Evolutionary conservation across 2,113 vertebrate species (phyloP).

Genomic region (Paradoxurus hermaphroditus): DNA sequence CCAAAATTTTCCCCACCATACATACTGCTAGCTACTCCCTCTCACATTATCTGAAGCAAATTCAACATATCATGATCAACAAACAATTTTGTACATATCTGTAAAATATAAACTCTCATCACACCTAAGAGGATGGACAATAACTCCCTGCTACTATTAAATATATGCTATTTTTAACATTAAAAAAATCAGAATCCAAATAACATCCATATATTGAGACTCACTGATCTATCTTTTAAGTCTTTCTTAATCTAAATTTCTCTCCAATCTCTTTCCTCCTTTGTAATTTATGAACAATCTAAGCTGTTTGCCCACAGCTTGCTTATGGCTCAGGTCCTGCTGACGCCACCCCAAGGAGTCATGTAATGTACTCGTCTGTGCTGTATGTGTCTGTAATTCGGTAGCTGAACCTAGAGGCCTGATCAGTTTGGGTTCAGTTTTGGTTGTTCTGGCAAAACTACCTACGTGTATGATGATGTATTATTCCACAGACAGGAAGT

Average conservation of each 20-base stretch:
- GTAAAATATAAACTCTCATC: conserved; percentile 1
- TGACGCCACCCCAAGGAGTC: neutral
- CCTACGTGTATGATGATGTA: neutral
- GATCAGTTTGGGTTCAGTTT: neutral
- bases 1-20: neutral
- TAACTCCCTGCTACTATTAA: conserved; percentile 11
- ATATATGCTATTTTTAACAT: neutral
- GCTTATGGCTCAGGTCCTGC: neutral
- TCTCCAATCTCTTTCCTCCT: neutral
- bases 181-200: neutral
- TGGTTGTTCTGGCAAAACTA: neutral
- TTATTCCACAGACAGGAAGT: neutral
- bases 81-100: neutral
- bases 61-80: neutral
- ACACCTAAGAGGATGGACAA: neutral
- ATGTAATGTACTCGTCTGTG: neutral
- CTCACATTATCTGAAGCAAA: neutral
- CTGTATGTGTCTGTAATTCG: neutral
- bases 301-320: neutral
- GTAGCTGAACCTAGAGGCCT: neutral
- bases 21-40: neutral
- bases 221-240: neutral
- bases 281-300: conserved; percentile 1
- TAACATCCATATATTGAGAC: neutral
- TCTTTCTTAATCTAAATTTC: neutral